These are phyloP conservation scores for Muricea muricata DNA, from an alignment of 92 coral and sea anemone species.

Conservation along the genomic window DNA sequence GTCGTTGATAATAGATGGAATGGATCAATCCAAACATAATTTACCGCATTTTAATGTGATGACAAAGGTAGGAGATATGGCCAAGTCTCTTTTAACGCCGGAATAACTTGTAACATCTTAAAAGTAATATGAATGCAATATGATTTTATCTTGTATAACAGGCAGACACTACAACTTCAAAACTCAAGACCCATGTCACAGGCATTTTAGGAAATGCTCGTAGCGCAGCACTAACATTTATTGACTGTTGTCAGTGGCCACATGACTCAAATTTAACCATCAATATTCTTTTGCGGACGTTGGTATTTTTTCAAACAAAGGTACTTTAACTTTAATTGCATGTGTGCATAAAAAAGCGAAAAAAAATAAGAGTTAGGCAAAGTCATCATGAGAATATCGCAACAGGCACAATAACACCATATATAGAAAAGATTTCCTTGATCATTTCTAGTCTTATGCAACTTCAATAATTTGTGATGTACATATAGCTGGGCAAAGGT, in stretches of 20 bases:
- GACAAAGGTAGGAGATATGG: background rate
- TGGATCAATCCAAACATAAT: background rate
- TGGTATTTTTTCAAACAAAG: background rate
- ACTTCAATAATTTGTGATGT: no score
- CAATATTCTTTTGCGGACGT: slow-evolving; percentile 14
- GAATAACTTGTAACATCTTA: no score
- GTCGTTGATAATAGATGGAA: slow-evolving; percentile 38
- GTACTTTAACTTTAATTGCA: background rate
- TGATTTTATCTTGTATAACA: no score
- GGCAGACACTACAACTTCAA: no score
- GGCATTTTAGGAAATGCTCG: slow-evolving; percentile 43
- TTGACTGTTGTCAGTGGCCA: slow-evolving; percentile 42
- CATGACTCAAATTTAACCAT: slow-evolving; percentile 64
- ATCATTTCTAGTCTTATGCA: no score
- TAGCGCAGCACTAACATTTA: slow-evolving; percentile 8
- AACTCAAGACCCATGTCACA: background rate
- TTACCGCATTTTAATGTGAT: background rate
- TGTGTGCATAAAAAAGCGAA: no score
- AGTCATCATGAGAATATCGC: background rate
- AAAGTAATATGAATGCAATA: no score
- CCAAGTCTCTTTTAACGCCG: background rate
- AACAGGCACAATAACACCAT: no score
- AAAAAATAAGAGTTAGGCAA: background rate
- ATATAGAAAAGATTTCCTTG: no score
- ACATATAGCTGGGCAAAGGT: no score